These are phyloP conservation scores for Lycaon pictus DNA, from an alignment of 2,113 vertebrate species.

Conservation along the genomic window DNA sequence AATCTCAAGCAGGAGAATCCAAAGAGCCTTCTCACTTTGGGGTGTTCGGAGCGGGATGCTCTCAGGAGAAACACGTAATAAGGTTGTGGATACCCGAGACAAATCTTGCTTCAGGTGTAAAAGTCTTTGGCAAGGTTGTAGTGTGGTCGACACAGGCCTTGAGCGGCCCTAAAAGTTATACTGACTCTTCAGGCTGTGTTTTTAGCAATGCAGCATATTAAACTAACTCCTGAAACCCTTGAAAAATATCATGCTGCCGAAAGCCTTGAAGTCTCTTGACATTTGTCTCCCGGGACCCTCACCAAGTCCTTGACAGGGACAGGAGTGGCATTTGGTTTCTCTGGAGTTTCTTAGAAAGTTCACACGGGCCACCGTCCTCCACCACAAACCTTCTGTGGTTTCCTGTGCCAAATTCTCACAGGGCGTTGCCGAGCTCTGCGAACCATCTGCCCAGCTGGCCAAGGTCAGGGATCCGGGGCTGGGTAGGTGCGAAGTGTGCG, in stretches of 20 bases:
- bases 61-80: not conserved
- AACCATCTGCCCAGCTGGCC: slow-evolving; percentile 62
- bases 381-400: not conserved
- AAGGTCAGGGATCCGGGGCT: slow-evolving; percentile 62
- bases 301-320: not conserved
- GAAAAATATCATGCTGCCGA: slow-evolving; percentile 39
- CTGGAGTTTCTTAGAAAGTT: slow-evolving; percentile 64
- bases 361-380: not conserved
- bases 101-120: not conserved
- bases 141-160: not conserved
- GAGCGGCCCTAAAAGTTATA: slow-evolving; percentile 13
- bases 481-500: slow-evolving; percentile 53
- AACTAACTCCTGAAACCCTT: slow-evolving; percentile 57
- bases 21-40: not conserved
- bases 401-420: not conserved
- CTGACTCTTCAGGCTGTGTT: not conserved
- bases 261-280: not conserved
- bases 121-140: not conserved
- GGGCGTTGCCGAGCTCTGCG: not conserved
- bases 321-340: slow-evolving; percentile 53
- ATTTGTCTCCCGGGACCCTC: slow-evolving; percentile 23
- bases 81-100: not conserved
- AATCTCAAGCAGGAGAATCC: not conserved
- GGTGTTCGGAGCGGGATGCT: not conserved
- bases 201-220: slow-evolving; percentile 47